phyloP scores from a whole-genome alignment of 1,140 invertebrate species.

The Dinoponera quadriceps region DNA sequence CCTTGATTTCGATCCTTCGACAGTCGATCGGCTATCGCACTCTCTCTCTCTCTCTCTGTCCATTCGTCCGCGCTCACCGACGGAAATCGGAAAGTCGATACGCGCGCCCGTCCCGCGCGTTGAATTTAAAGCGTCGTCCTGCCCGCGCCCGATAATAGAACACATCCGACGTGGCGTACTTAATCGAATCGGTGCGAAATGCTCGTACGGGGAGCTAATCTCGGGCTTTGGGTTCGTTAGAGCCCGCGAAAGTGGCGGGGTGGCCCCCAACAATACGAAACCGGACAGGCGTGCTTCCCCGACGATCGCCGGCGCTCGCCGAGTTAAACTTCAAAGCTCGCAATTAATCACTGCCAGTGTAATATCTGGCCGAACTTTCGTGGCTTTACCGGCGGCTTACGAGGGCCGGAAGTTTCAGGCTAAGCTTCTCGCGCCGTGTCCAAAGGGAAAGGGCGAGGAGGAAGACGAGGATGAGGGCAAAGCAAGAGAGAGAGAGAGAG shows the following conservation, averaged over 20 bases:
- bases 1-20: background rate
- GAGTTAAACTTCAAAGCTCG: conserved; percentile 61
- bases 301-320: conserved; percentile 38
- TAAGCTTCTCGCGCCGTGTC: conserved; percentile 38
- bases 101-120: background rate
- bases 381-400: conserved; percentile 55
- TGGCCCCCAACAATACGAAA: conserved; percentile 57
- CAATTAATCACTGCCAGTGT: conserved; percentile 61
- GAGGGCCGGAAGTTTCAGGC: conserved; percentile 40
- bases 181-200: conserved; percentile 56
- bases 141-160: conserved; percentile 18
- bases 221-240: conserved; percentile 40
- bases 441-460: background rate
- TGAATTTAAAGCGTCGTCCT: conserved; percentile 35
- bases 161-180: conserved; percentile 50
- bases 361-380: conserved; percentile 55
- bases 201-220: conserved; percentile 43
- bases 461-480: too few relatives aligned
- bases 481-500: too few relatives aligned
- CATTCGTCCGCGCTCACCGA: conserved; percentile 7
- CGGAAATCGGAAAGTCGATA: conserved; percentile 38
- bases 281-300: conserved; percentile 53
- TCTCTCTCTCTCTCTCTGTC: too few relatives aligned
- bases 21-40: background rate
- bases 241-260: conserved; percentile 25